A percentile compares a stretch with the other conserved stretches of the same genome.
These are phyloP conservation scores for Alfaro cultratus DNA, from an alignment of 2,797 vertebrate species.

Conservation along the genomic window DNA sequence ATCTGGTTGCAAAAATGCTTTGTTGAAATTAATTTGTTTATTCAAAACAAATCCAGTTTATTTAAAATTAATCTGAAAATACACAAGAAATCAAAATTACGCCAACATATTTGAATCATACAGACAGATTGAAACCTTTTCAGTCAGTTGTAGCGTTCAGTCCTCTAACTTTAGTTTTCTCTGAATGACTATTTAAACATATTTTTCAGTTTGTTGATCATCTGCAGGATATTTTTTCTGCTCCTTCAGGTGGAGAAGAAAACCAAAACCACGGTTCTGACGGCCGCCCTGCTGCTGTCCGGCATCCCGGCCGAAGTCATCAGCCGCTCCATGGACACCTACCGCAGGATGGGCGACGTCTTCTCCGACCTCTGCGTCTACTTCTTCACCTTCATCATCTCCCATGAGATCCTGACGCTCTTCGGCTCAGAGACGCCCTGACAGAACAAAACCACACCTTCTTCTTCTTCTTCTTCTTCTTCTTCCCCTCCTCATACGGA, in stretches of 20 bases:
- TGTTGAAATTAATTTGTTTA: not conserved
- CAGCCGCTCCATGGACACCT: slow-evolving; percentile 96
- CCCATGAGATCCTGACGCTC: slow-evolving; percentile 87
- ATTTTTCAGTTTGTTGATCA: not conserved
- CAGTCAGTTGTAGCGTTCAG: not conserved
- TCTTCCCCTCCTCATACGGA: slow-evolving; percentile 16
- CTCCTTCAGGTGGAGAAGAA: slow-evolving; percentile 90
- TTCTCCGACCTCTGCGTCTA: slow-evolving; percentile 97
- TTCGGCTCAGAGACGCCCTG: slow-evolving; percentile 81
- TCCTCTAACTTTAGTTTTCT: not conserved
- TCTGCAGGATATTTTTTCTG: not conserved
- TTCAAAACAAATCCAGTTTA: not conserved
- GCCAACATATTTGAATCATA: not conserved
- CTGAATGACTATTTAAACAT: not conserved
- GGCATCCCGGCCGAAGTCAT: slow-evolving; percentile 96
- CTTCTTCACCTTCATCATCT: slow-evolving; percentile 96
- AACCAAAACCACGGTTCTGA: slow-evolving; percentile 90
- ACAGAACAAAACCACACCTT: not conserved
- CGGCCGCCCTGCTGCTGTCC: slow-evolving; percentile 92
- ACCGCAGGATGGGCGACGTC: slow-evolving; percentile 96
- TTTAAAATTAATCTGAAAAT: not conserved
- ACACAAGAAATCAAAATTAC: not conserved
- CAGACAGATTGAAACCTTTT: not conserved
- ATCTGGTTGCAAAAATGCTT: not conserved
- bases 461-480: not conserved